A percentile compares a stretch with the other conserved stretches of the same genome.
Conservation (phyloP, 2,888 invertebrate genomes). For the Psylliodes chrysocephalus region DNA sequence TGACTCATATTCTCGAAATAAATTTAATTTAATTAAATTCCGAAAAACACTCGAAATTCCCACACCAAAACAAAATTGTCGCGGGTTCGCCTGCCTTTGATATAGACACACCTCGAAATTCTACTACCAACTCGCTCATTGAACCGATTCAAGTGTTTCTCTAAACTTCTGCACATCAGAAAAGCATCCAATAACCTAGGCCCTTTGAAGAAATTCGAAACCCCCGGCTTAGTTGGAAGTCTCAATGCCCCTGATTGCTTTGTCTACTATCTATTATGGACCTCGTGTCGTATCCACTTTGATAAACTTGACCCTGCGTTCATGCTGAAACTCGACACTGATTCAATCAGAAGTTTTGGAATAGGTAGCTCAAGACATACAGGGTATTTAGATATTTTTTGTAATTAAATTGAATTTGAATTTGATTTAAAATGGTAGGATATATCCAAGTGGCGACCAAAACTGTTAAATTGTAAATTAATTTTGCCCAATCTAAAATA, state of each 20-base stretch:
- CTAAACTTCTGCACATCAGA: neutral
- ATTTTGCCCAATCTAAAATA: too few species aligned
- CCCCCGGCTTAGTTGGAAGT: constrained; percentile 5
- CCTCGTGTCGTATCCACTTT: neutral
- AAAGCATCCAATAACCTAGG: neutral
- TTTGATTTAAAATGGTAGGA: too few species aligned
- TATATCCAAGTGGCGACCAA: too few species aligned
- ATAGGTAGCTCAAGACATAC: neutral
- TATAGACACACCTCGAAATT: neutral
- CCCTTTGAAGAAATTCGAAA: constrained; percentile 1
- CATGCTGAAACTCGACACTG: neutral
- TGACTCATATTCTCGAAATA: too few species aligned
- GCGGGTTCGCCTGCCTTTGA: too few species aligned
- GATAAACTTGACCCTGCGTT: neutral
- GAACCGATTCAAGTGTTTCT: neutral
- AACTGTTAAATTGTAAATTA: too few species aligned
- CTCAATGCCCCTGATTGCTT: constrained; percentile 1
- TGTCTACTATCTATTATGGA: neutral
- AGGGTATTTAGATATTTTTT: too few species aligned
- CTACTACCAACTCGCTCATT: neutral
- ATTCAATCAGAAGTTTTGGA: neutral
- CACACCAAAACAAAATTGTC: too few species aligned
- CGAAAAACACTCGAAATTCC: too few species aligned
- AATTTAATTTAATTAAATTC: too few species aligned
- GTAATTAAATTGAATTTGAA: too few species aligned